Evolutionary conservation across 1,140 invertebrate species (phyloP).

Genomic region (Galendromus occidentalis): DNA sequence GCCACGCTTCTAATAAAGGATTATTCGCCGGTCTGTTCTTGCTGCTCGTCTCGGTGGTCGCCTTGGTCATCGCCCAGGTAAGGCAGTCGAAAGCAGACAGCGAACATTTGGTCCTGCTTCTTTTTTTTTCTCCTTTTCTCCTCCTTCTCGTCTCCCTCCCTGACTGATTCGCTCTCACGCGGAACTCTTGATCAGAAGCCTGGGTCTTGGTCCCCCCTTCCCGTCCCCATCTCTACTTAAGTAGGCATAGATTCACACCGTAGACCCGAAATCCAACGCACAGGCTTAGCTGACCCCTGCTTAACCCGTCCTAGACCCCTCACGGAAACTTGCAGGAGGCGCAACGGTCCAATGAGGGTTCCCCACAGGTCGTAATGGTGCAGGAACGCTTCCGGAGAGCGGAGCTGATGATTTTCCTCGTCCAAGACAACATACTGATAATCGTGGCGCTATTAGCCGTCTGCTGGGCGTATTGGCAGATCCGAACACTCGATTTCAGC

Average conservation of each 20-base stretch:
- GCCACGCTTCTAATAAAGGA: conserved; percentile 47
- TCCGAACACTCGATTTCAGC: conserved; percentile 41
- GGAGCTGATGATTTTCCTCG: conserved; percentile 9
- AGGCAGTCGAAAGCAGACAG: neutral
- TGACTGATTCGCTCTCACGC: too few relatives aligned
- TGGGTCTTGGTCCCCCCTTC: too few relatives aligned
- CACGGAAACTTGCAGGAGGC: conserved; percentile 9
- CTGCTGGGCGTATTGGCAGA: conserved; percentile 31
- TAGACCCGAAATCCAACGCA: neutral
- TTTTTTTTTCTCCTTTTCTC: too few relatives aligned
- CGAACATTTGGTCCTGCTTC: too few relatives aligned
- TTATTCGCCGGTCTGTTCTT: conserved; percentile 43
- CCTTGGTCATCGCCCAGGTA: conserved; percentile 38
- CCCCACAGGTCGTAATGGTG: conserved; percentile 3
- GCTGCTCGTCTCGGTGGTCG: conserved; percentile 39
- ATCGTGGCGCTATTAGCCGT: conserved; percentile 32
- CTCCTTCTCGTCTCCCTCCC: too few relatives aligned
- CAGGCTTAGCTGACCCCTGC: conserved; percentile 7
- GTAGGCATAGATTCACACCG: too few relatives aligned
- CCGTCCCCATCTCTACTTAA: too few relatives aligned
- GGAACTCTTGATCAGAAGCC: too few relatives aligned
- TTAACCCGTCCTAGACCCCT: conserved; percentile 7
- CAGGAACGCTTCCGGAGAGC: neutral
- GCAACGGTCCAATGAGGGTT: conserved; percentile 9
- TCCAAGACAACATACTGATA: conserved; percentile 29